Conservation (phyloP, 2,113 vertebrate genomes). For the Chaetodon auriga region DNA sequence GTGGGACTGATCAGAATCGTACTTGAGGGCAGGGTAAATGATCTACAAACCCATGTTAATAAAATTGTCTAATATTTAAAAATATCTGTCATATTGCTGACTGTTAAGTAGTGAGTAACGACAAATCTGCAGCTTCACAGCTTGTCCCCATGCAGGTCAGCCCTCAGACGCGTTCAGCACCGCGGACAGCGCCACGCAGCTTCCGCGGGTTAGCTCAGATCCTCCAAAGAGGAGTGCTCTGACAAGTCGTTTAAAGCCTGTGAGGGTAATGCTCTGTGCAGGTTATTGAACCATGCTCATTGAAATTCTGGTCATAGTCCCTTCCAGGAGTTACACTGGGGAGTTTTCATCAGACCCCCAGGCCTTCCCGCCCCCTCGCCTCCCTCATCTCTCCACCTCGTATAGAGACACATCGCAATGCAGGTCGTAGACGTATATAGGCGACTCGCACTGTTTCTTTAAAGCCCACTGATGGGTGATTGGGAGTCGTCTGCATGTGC, state of each 20-base stretch:
- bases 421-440: constrained; percentile 64
- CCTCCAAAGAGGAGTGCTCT: neutral
- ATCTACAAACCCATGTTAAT: neutral
- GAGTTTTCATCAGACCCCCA: constrained; percentile 68
- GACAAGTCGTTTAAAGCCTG: constrained; percentile 1
- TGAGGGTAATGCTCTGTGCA: neutral
- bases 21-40: no score
- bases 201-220: neutral
- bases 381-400: constrained; percentile 31
- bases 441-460: constrained; percentile 78
- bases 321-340: constrained; percentile 69
- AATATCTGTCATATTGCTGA: neutral
- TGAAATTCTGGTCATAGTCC: constrained; percentile 59
- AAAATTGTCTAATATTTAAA: neutral
- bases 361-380: constrained; percentile 54
- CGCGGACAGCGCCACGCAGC: constrained; percentile 61
- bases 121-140: neutral
- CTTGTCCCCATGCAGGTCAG: constrained; percentile 7
- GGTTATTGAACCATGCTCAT: constrained; percentile 40
- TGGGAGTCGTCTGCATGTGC: constrained; percentile 84
- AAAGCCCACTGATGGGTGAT: constrained; percentile 74
- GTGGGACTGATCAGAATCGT: no score
- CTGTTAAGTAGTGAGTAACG: no score
- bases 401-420: constrained; percentile 76
- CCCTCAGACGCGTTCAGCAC: constrained; percentile 60